Evolutionary conservation across 2,888 invertebrate genomes (phyloP), one percentile per base, ranked within the genome.

Genomic region (Mimumesa dahlbomi): DNA sequence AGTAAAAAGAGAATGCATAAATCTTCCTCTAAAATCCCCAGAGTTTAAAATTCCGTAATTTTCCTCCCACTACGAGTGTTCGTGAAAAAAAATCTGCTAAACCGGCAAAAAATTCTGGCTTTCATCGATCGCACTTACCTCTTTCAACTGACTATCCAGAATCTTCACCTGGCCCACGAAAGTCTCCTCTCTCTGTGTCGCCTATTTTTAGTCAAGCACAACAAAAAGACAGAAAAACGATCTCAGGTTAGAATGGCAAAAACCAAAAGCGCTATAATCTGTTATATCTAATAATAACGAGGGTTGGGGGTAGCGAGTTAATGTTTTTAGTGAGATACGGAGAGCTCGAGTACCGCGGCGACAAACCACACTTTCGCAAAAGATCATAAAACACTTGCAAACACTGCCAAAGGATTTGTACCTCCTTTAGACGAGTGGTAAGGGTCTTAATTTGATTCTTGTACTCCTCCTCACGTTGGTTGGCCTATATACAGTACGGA

Each of bases 361-460:
- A 64, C 66, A 58, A 70, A 72, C 71, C 79, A 77, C 75, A 54
- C 65, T 42, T 66, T 63, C n/a, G 48, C 43, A 70, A 69, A 58
- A 43, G 25, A n/a, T n/a, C n/a, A n/a, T n/a, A n/a, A 42, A 49
- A 43, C 63, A 67, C 70, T n/a, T 73, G 65, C 78, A 67, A 59
- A 61, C 67, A 73, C 81, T 78, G 53, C 54, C 75, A 72, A 78
- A 83, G 79, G 74, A 82, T 82, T 77, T 85, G 87, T 95, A 98
- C 98, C 98, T 98, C 98, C 96, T 98, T 98, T 93, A 98, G 97
- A 92, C 98, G 97, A 92, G 96, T 96, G 92, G 96, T 97, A 91
- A 98, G 94, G 91, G 96, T 97, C 95, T 98, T 98, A 94, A 98
- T 98, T 94, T 98, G 98, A 92, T 97, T 97, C 94, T 98, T 98